Conservation (phyloP, 2,113 vertebrate genomes). For the Gnathonemus echidnorhynchus region DNA sequence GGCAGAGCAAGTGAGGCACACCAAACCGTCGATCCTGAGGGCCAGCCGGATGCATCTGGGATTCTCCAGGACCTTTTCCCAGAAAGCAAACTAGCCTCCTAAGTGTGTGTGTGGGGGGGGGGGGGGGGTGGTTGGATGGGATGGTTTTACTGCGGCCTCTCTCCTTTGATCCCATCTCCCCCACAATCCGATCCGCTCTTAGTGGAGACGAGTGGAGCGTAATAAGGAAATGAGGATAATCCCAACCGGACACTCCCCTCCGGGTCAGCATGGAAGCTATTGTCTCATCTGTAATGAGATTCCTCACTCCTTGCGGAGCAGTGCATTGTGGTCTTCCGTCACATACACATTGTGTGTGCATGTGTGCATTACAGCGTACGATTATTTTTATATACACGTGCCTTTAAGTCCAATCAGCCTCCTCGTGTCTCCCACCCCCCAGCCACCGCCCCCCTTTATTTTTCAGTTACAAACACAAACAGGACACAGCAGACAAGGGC, state of each 20-base stretch:
- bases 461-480: constrained; percentile 28
- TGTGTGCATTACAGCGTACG: constrained; percentile 77
- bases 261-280: constrained; percentile 91
- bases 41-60: background rate
- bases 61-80: background rate
- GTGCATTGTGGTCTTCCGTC: constrained; percentile 54
- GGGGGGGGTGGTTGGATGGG: constrained; percentile 47
- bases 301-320: constrained; percentile 72
- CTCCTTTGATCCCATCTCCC: constrained; percentile 80
- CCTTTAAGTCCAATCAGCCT: constrained; percentile 74
- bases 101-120: constrained; percentile 24
- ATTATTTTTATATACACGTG: constrained; percentile 89
- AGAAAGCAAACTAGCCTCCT: constrained; percentile 25
- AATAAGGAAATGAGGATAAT: constrained; percentile 97
- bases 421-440: constrained; percentile 33
- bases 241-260: constrained; percentile 74
- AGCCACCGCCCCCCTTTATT: constrained; percentile 20
- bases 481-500: constrained; percentile 39
- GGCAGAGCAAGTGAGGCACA: background rate
- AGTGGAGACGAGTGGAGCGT: constrained; percentile 87
- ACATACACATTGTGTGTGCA: constrained; percentile 69
- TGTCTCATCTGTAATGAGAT: constrained; percentile 98
- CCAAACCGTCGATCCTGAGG: background rate
- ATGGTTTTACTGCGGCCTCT: constrained; percentile 64
- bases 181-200: constrained; percentile 91